Evolutionary conservation across 1,140 invertebrate genomes (phyloP).

Genomic region (Neocloeon triangulifer): DNA sequence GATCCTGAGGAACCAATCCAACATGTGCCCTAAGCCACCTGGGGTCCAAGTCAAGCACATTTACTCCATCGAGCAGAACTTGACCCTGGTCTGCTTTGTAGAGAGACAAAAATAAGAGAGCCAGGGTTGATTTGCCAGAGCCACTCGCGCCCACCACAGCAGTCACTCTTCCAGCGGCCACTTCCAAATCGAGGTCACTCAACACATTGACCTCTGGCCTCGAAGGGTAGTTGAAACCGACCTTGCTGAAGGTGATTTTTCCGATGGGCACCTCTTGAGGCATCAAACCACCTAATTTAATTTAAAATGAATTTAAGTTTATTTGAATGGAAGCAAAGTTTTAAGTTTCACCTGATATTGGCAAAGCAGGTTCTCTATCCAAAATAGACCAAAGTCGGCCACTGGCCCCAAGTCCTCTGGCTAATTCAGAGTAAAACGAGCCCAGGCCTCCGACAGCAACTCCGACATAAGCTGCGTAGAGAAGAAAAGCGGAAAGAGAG

Average conservation of each 20-base stretch:
- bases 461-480: slow-evolving; percentile 84
- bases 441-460: slow-evolving; percentile 68
- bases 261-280: slow-evolving; percentile 25
- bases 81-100: slow-evolving; percentile 53
- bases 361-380: slow-evolving; percentile 54
- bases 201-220: slow-evolving; percentile 37
- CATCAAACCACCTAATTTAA: slow-evolving; percentile 26
- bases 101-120: slow-evolving; percentile 48
- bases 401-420: slow-evolving; percentile 79
- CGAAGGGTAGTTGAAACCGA: slow-evolving; percentile 44
- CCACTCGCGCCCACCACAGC: slow-evolving; percentile 71
- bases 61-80: slow-evolving; percentile 37
- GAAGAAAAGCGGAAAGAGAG: slow-evolving; percentile 67
- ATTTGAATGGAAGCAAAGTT: neutral
- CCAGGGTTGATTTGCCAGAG: slow-evolving; percentile 65
- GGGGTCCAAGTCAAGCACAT: slow-evolving; percentile 38
- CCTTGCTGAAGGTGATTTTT: slow-evolving; percentile 45
- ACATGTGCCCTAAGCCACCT: slow-evolving; percentile 48
- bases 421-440: slow-evolving; percentile 81
- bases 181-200: slow-evolving; percentile 38
- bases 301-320: slow-evolving; percentile 9
- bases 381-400: slow-evolving; percentile 73
- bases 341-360: slow-evolving; percentile 29
- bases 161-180: slow-evolving; percentile 44
- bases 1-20: slow-evolving; percentile 65